Base-by-base conservation (phyloP, 2,113 vertebrate species). In the Regulus satrapa region DNA sequence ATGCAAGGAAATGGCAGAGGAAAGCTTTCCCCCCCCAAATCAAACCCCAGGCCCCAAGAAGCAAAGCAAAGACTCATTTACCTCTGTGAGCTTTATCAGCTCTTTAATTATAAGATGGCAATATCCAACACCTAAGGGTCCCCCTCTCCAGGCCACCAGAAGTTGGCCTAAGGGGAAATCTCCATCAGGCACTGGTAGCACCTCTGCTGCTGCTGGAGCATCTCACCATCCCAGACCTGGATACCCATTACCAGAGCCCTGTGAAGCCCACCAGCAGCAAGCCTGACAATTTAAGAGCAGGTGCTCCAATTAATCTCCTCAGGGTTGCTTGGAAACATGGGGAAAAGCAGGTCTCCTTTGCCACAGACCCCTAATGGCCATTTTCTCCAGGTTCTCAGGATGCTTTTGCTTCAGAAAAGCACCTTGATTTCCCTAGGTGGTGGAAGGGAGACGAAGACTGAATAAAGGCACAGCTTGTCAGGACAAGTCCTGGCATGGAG, bases 201-300 rank as follows among this genome's bases (percentile, higher is more conserved):
- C 12, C 38, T 24, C n/a, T 19, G 21, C 20, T 29, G 36, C 17
- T 54, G 54, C 52, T 8, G 10, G 58, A 66, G 40, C 1, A 0
- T 29, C 49, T n/a, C 68, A 28, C 31, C 3, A 1, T 2, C 12
- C 21, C 32, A 40, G 38, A 17, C 43, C 38, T 48, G 36, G 46
- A 41, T 3, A 63, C 2, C 21, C 6, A 4, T 19, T 5, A 12
- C 10, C 75, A 74, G 43, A 45, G 36, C n/a, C n/a, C 58, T 0
- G 0, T 1, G 7, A 80, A 87, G 11, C 5, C 10, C 46, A 40
- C 13, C 7, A 1, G 40, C 40, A 64, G 36, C 7, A 10, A 90
- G 20, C 8, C 20, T 0, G 0, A 18, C 24, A n/a, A n/a, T 32
- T 59, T n/a, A 38, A 46, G 64, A 71, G 21, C 45, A 45, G 38